These are phyloP conservation scores for Neelides folsomi DNA, from an alignment of 2,888 invertebrate genomes.

Conservation along the genomic window DNA sequence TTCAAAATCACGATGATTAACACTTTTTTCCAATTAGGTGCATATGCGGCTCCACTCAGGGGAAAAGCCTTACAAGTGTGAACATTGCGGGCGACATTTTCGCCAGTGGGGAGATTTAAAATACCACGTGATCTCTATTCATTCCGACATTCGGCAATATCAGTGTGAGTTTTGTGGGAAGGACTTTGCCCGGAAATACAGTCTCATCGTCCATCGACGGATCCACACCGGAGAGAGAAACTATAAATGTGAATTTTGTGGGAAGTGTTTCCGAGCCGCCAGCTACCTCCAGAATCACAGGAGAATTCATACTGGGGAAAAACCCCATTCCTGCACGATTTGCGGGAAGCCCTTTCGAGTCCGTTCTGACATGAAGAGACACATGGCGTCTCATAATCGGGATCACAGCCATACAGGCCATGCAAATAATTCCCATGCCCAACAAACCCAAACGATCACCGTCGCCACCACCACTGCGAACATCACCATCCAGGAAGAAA, in stretches of 20 bases:
- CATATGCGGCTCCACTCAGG: constrained; percentile 69
- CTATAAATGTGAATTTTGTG: constrained; percentile 72
- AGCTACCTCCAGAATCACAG: constrained; percentile 72
- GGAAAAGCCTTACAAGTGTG: constrained; percentile 72
- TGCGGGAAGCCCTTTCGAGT: constrained; percentile 73
- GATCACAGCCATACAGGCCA: constrained; percentile 16
- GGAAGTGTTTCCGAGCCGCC: constrained; percentile 69
- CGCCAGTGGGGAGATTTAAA: constrained; percentile 79
- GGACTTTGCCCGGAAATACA: constrained; percentile 76
- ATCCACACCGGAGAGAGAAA: constrained; percentile 78
- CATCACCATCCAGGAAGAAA: no score
- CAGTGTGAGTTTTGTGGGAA: constrained; percentile 45
- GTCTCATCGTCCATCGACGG: constrained; percentile 66
- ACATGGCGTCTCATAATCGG: constrained; percentile 54
- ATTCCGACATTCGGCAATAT: constrained; percentile 63
- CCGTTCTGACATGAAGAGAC: constrained; percentile 67
- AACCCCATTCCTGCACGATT: constrained; percentile 35
- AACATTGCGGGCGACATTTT: constrained; percentile 62
- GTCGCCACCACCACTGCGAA: no score
- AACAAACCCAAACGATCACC: not conserved
- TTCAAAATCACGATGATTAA: not conserved
- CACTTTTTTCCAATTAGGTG: constrained; percentile 41
- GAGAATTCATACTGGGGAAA: constrained; percentile 64
- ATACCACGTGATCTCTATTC: constrained; percentile 69
- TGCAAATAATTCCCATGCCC: not conserved